These are phyloP conservation scores for Eumeta japonica DNA, from an alignment of 1,140 invertebrate genomes.

Conservation along the genomic window DNA sequence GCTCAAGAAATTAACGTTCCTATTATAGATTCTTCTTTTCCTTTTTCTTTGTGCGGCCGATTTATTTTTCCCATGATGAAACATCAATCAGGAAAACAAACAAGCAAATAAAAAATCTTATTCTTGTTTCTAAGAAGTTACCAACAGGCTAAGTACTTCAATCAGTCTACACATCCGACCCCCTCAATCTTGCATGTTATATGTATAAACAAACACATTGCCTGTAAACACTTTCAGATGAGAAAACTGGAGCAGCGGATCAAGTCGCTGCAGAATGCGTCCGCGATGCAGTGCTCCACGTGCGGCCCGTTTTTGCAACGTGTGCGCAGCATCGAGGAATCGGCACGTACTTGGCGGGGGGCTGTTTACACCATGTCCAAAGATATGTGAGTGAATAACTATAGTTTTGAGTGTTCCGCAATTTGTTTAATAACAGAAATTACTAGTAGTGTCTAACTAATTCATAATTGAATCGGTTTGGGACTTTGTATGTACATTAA, in stretches of 20 bases:
- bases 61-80: no score
- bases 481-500: no score
- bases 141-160: no score
- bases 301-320: constrained; percentile 62
- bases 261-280: constrained; percentile 66
- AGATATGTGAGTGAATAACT: not conserved
- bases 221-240: constrained; percentile 62
- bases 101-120: no score
- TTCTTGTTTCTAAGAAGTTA: constrained; percentile 4
- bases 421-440: not conserved
- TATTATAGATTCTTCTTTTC: no score
- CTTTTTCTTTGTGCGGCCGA: no score
- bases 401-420: not conserved
- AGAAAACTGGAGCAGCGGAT: constrained; percentile 69
- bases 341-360: constrained; percentile 57
- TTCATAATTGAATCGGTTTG: no score
- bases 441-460: not conserved
- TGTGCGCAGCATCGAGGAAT: constrained; percentile 63
- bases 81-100: no score
- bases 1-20: no score
- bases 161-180: no score
- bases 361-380: not conserved
- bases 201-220: no score
- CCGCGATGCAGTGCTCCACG: constrained; percentile 64
- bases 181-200: no score